Evolutionary conservation across 2,797 vertebrate genomes (phyloP).

Genomic region (Oreonectes daqikongensis): DNA sequence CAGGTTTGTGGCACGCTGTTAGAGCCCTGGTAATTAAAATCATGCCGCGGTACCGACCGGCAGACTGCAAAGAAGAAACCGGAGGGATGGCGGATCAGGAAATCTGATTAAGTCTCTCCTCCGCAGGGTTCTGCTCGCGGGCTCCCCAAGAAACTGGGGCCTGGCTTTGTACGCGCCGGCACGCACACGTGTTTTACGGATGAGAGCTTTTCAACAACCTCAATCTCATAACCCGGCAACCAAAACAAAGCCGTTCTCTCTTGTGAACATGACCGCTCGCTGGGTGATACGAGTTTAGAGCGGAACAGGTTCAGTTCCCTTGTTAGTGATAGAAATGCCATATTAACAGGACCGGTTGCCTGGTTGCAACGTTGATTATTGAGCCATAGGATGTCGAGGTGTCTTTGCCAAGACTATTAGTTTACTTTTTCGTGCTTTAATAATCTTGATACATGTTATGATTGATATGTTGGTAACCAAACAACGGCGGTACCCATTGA

Average conservation of each 20-base stretch:
- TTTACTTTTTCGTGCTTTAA: not conserved
- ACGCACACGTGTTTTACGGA: constrained; percentile 45
- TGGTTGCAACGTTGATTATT: constrained; percentile 38
- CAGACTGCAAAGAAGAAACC: constrained; percentile 72
- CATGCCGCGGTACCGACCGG: constrained; percentile 72
- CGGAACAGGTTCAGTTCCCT: constrained; percentile 42
- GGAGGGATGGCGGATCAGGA: constrained; percentile 67
- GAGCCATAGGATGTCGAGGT: constrained; percentile 2
- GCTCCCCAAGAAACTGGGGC: constrained; percentile 52
- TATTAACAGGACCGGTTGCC: constrained; percentile 32
- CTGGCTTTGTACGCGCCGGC: constrained; percentile 34
- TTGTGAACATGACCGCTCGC: constrained; percentile 48
- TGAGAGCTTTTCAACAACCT: constrained; percentile 55
- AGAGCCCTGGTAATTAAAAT: constrained; percentile 74
- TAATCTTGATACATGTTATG: not conserved
- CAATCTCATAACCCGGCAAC: constrained; percentile 57
- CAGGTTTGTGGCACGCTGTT: constrained; percentile 37
- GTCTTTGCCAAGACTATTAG: not conserved
- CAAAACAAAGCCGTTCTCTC: constrained; percentile 56
- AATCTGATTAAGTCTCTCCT: constrained; percentile 66
- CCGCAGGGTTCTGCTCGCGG: constrained; percentile 44
- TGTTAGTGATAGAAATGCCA: constrained; percentile 48
- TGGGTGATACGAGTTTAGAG: constrained; percentile 40
- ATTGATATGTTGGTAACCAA: too few species aligned
- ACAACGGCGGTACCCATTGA: too few species aligned